Conservation (phyloP, 2,113 vertebrate genomes). For the Tachysurus vachellii region DNA sequence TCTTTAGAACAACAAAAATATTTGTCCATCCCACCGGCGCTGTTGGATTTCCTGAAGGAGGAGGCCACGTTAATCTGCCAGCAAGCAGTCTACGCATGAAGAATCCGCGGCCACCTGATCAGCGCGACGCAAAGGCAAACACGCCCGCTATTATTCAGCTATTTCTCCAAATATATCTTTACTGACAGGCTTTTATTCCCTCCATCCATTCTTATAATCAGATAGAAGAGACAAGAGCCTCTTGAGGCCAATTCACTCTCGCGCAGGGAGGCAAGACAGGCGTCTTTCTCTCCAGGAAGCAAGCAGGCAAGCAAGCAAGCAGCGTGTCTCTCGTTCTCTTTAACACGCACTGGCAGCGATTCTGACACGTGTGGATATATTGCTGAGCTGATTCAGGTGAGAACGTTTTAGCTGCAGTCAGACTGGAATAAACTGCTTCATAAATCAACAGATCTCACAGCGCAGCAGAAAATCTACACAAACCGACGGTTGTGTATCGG, state of each 20-base stretch:
- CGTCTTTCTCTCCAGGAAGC: slow-evolving; percentile 37
- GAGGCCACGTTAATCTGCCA: slow-evolving; percentile 4
- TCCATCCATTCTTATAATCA: slow-evolving; percentile 43
- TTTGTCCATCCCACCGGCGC: slow-evolving; percentile 18
- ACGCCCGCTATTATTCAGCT: slow-evolving; percentile 13
- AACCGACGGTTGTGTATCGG: neutral
- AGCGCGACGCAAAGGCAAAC: neutral
- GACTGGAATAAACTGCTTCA: slow-evolving; percentile 52
- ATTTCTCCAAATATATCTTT: slow-evolving; percentile 30
- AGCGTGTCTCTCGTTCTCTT: neutral
- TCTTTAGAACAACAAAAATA: slow-evolving; percentile 48
- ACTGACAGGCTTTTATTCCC: slow-evolving; percentile 31
- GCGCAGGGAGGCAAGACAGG: slow-evolving; percentile 40
- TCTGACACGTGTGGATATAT: slow-evolving; percentile 45
- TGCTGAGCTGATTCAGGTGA: slow-evolving; percentile 52
- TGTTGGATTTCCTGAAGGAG: slow-evolving; percentile 1
- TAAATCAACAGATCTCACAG: slow-evolving; percentile 55
- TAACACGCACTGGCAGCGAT: slow-evolving; percentile 25
- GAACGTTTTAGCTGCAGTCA: slow-evolving; percentile 49
- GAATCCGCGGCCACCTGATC: slow-evolving; percentile 28
- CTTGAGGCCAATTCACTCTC: slow-evolving; percentile 51
- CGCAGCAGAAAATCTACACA: slow-evolving; percentile 53
- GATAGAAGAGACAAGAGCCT: slow-evolving; percentile 48
- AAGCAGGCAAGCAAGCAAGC: slow-evolving; percentile 25
- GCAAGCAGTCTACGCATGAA: slow-evolving; percentile 1